Percentiles rank a stretch among this genome's conserved stretches.
Evolutionary conservation across 1,140 invertebrate species (phyloP).

Genomic region (Acromyrmex heyeri): DNA sequence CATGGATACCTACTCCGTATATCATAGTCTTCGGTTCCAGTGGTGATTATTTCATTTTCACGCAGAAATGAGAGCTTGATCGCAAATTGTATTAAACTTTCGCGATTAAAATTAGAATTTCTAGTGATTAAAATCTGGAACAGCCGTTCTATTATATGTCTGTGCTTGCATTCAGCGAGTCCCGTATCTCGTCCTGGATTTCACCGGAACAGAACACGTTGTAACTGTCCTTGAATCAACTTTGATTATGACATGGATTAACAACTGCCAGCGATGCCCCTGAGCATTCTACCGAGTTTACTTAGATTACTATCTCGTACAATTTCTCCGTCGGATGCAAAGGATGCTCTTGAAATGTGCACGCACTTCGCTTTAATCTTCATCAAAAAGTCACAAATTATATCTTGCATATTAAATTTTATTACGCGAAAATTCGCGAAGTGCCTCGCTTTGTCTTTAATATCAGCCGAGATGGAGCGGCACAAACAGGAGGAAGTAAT

Average conservation of each 20-base stretch:
- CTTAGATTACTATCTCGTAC: slow-evolving; percentile 40
- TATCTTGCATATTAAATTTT: slow-evolving; percentile 29
- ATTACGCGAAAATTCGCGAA: slow-evolving; percentile 14
- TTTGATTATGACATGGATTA: slow-evolving; percentile 55
- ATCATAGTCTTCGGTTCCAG: slow-evolving; percentile 52
- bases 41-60: slow-evolving; percentile 11
- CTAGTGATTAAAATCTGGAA: slow-evolving; percentile 67
- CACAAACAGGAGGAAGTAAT: slow-evolving; percentile 35
- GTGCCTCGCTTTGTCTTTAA: slow-evolving; percentile 17
- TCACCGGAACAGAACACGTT: slow-evolving; percentile 10
- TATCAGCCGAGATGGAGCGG: not conserved
- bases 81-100: slow-evolving; percentile 70
- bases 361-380: slow-evolving; percentile 5
- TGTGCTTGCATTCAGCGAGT: slow-evolving; percentile 13
- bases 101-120: slow-evolving; percentile 69
- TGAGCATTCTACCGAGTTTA: slow-evolving; percentile 32
- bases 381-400: slow-evolving; percentile 19
- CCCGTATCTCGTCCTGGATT: slow-evolving; percentile 20
- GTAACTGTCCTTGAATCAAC: slow-evolving; percentile 51
- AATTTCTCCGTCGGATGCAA: slow-evolving; percentile 20
- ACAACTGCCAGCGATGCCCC: slow-evolving; percentile 29
- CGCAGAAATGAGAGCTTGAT: slow-evolving; percentile 17
- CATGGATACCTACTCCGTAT: slow-evolving; percentile 53
- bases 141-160: not conserved
- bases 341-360: not conserved